phyloP scores from a whole-genome alignment of 2,797 vertebrate species.

The Anguilla marmorata region DNA sequence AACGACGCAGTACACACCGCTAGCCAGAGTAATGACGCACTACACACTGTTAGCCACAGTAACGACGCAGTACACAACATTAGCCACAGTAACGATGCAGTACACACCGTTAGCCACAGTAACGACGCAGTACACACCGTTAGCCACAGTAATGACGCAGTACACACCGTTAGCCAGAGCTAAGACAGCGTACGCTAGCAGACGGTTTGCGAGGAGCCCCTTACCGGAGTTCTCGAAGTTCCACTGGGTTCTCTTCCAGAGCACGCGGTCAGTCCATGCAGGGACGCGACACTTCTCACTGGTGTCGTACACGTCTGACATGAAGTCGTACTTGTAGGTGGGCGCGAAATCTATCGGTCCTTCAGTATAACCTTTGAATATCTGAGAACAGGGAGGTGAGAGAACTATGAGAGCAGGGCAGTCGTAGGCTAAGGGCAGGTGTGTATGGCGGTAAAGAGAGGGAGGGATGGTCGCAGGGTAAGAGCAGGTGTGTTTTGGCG shows the following conservation, averaged over 20 bases:
- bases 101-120: no score
- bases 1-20: no score
- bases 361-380: conserved; percentile 90
- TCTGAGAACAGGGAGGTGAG: conserved; percentile 60
- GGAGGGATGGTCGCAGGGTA: no score
- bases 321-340: conserved; percentile 97
- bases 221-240: conserved; percentile 91
- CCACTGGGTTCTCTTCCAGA: conserved; percentile 98
- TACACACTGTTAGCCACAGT: no score
- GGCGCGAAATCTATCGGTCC: conserved; percentile 94
- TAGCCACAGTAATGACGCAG: no score
- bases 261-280: conserved; percentile 95
- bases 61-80: no score
- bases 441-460: no score
- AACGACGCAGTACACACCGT: no score
- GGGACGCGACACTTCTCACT: conserved; percentile 98
- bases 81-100: no score
- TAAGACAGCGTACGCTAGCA: not conserved
- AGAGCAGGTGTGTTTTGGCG: no score
- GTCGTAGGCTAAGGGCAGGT: no score
- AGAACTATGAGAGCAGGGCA: not conserved
- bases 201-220: not conserved
- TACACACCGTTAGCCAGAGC: not conserved
- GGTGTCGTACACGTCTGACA: conserved; percentile 98
- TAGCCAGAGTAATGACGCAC: no score